These are phyloP conservation scores for Aradophagus sp. DNA, from an alignment of 1,140 invertebrate genomes.

Conservation along the genomic window DNA sequence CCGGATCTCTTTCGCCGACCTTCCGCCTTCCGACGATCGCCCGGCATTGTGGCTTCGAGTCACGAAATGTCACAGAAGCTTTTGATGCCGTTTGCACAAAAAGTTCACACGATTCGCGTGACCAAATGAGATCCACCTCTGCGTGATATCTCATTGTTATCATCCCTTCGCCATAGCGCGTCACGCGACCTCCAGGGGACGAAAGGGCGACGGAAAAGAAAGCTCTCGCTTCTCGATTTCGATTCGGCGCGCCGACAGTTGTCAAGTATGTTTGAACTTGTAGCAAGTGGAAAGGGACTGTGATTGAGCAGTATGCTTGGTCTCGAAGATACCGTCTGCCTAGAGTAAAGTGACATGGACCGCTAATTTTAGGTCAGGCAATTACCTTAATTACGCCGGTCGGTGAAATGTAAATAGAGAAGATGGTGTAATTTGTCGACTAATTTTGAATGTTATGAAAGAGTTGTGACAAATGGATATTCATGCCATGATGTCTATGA, in stretches of 20 bases:
- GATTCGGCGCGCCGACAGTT: constrained; percentile 2
- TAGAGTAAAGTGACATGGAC: no score
- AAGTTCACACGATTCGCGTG: constrained; percentile 44
- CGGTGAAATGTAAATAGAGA: no score
- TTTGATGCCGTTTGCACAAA: constrained; percentile 28
- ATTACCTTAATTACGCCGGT: no score
- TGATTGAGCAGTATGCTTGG: no score
- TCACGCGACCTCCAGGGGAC: background rate
- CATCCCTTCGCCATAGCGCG: background rate
- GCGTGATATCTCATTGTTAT: constrained; percentile 3
- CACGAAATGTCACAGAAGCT: constrained; percentile 62
- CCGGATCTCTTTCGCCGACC: constrained; percentile 27
- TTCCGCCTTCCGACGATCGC: constrained; percentile 1
- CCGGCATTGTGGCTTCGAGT: constrained; percentile 46
- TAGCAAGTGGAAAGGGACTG: no score
- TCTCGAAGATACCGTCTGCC: no score
- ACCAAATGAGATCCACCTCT: constrained; percentile 14
- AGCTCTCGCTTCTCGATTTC: background rate
- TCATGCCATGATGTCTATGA: constrained; percentile 4
- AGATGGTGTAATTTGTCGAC: no score
- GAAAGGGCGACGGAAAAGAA: constrained; percentile 12
- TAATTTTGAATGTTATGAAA: no score
- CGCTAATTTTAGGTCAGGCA: no score
- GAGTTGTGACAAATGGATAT: no score
- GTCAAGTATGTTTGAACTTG: background rate